phyloP scores from a whole-genome alignment of 2,888 invertebrate species.

The Sinhomidia bicolor region DNA sequence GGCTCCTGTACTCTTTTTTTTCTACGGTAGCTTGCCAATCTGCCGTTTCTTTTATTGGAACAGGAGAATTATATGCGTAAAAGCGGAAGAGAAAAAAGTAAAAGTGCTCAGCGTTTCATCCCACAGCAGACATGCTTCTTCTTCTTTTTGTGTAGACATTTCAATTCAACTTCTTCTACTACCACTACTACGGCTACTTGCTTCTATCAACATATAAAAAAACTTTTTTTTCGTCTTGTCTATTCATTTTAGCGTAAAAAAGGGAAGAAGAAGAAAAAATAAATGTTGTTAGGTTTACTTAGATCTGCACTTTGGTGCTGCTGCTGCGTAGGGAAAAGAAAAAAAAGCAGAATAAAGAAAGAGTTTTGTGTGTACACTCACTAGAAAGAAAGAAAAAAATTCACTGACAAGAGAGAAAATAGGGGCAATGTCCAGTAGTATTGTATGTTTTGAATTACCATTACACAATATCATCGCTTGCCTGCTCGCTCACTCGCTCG shows the following conservation, averaged over 20 bases:
- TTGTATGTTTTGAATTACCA: constrained; percentile 50
- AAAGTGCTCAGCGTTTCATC: neutral
- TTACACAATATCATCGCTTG: constrained; percentile 24
- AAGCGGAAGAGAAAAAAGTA: neutral
- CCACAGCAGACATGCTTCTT: no score
- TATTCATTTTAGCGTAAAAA: constrained; percentile 6
- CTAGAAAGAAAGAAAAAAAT: neutral
- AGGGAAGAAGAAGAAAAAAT: no score
- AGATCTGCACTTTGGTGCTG: neutral
- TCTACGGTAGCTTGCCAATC: neutral
- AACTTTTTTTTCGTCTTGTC: constrained; percentile 9
- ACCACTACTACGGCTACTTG: no score
- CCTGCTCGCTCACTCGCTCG: no score
- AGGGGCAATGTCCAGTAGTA: constrained; percentile 30
- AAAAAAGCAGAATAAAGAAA: constrained; percentile 6
- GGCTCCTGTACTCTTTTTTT: neutral
- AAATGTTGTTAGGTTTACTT: constrained; percentile 11
- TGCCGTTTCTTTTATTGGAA: neutral
- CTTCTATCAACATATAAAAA: no score
- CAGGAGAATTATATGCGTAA: constrained; percentile 17
- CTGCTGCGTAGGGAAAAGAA: neutral
- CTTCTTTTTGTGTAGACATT: no score
- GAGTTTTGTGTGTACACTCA: neutral
- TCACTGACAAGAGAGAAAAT: neutral
- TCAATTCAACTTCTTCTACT: constrained; percentile 33